Evolutionary conservation across 1,140 invertebrate genomes (phyloP).

Genomic region (Ceratoteleas bidentatus): DNA sequence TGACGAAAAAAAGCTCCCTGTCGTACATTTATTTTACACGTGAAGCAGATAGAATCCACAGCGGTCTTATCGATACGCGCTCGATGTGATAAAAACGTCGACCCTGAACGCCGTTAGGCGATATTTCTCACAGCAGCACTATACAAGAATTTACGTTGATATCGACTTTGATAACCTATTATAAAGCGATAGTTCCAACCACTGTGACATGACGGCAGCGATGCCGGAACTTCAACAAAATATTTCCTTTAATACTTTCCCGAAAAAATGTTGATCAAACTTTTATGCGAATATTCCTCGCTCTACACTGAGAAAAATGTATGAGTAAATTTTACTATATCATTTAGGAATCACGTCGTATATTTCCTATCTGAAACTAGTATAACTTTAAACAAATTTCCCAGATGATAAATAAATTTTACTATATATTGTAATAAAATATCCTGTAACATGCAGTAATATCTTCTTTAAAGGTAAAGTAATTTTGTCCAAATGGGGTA

Average conservation of each 20-base stretch:
- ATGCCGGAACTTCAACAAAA: conserved; percentile 5
- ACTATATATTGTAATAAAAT: no score
- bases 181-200: conserved; percentile 36
- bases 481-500: no score
- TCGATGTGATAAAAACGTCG: conserved; percentile 54
- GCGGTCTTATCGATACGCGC: conserved; percentile 42
- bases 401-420: no score
- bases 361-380: no score
- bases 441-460: no score
- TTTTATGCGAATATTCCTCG: neutral
- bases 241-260: neutral
- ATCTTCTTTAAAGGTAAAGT: no score
- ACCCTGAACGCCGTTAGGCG: conserved; percentile 47
- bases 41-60: conserved; percentile 38
- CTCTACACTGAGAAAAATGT: no score
- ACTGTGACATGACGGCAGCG: conserved; percentile 23
- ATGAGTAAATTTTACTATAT: no score
- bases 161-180: conserved; percentile 53
- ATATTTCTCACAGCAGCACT: conserved; percentile 39
- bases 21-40: conserved; percentile 25
- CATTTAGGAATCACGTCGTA: no score
- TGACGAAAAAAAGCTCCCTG: conserved; percentile 15
- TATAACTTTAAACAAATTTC: no score
- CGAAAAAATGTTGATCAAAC: neutral
- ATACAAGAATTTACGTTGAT: conserved; percentile 50